These are phyloP conservation scores for Pseudocheirus occidentalis DNA, from an alignment of 2,797 vertebrate genomes.

Conservation along the genomic window DNA sequence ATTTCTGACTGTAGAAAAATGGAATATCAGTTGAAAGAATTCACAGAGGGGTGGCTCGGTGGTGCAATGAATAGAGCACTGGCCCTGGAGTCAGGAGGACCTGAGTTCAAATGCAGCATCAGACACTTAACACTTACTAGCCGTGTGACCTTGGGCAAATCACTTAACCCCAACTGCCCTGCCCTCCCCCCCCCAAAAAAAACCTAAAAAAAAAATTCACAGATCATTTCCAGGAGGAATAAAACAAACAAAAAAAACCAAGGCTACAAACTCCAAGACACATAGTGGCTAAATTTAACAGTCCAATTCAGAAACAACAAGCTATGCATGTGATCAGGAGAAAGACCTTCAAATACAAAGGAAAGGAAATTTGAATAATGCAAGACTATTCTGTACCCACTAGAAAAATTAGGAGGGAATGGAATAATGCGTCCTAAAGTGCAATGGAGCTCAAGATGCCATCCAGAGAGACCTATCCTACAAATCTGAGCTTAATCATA, in stretches of 20 bases:
- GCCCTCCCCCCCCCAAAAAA: too few species aligned
- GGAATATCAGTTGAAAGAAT: neutral
- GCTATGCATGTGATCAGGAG: neutral
- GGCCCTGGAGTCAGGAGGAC: too few species aligned
- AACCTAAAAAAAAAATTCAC: neutral
- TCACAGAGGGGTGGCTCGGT: neutral
- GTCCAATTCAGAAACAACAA: neutral
- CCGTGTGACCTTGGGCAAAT: too few species aligned
- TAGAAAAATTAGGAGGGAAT: neutral
- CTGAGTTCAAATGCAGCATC: too few species aligned
- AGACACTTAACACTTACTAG: too few species aligned
- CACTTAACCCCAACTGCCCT: too few species aligned
- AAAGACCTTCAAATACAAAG: neutral
- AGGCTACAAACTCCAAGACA: neutral
- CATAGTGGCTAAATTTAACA: neutral
- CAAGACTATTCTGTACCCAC: neutral
- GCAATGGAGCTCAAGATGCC: neutral
- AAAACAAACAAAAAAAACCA: neutral
- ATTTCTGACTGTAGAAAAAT: neutral
- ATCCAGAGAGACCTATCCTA: neutral
- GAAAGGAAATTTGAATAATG: neutral
- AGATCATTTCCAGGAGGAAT: neutral
- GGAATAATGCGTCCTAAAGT: neutral
- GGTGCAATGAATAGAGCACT: too few species aligned
- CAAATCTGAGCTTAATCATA: neutral